Percentiles rank a stretch among this genome's conserved stretches.
Evolutionary conservation across 2,797 vertebrate species (phyloP).

Genomic region (Pseudotriccus pelzelni): DNA sequence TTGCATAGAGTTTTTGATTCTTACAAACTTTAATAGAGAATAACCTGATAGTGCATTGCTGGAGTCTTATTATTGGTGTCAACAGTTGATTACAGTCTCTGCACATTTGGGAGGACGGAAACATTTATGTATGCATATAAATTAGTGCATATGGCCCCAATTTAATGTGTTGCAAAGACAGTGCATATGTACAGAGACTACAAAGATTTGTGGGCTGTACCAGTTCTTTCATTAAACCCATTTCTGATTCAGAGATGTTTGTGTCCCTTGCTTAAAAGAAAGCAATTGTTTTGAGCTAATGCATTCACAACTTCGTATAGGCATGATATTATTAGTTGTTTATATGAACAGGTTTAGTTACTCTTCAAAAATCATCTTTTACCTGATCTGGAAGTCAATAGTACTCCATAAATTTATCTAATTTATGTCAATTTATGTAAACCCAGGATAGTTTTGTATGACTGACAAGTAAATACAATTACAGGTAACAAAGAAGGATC

Average conservation of each 20-base stretch:
- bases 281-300: neutral
- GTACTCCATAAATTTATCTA: neutral
- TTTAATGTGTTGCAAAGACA: neutral
- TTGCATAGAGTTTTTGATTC: neutral
- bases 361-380: neutral
- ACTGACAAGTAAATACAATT: neutral
- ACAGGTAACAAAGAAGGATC: neutral
- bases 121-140: neutral
- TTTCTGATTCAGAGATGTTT: neutral
- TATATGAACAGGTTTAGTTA: neutral
- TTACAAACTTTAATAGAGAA: neutral
- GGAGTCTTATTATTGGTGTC: neutral
- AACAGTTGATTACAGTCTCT: neutral
- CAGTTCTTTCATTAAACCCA: neutral
- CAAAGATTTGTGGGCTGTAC: neutral
- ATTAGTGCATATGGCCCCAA: neutral
- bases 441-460: neutral
- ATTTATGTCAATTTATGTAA: neutral
- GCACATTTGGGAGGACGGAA: neutral
- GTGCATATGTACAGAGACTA: neutral
- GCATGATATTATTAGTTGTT: neutral
- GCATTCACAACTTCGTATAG: neutral
- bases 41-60: neutral
- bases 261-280: neutral
- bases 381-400: neutral